phyloP scores from a whole-genome alignment of 2,797 vertebrate genomes.

The Rhadinocentrus ornatus region DNA sequence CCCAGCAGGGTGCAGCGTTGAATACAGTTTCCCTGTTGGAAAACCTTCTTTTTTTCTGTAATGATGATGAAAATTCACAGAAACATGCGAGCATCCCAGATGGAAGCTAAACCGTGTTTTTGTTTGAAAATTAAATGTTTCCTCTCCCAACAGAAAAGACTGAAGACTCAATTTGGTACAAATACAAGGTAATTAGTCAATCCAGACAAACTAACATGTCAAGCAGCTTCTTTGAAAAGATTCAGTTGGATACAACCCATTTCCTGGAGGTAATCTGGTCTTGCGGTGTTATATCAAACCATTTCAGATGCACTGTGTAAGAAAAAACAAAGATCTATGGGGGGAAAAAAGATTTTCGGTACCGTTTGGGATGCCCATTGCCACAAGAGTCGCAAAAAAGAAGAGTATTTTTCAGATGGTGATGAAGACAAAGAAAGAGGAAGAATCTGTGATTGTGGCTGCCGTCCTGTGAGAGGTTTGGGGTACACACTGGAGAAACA shows the following conservation, averaged over 20 bases:
- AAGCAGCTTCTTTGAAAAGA: slow-evolving; percentile 5
- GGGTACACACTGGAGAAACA: background rate
- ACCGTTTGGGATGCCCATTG: too few relatives aligned
- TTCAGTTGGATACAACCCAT: background rate
- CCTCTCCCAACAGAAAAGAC: slow-evolving; percentile 36
- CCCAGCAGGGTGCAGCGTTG: slow-evolving; percentile 22
- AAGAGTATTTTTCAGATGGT: too few relatives aligned
- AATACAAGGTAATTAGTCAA: slow-evolving; percentile 53
- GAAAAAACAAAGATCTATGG: background rate
- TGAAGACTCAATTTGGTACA: slow-evolving; percentile 36
- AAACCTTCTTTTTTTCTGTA: slow-evolving; percentile 1
- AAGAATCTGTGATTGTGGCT: background rate
- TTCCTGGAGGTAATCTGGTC: background rate
- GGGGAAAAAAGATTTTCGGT: too few relatives aligned
- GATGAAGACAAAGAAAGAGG: background rate
- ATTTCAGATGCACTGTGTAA: background rate
- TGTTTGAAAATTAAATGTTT: slow-evolving; percentile 17
- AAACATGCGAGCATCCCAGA: slow-evolving; percentile 22
- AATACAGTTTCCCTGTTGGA: slow-evolving; percentile 34
- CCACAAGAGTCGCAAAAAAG: too few relatives aligned
- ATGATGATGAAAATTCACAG: slow-evolving; percentile 31
- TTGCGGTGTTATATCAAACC: background rate
- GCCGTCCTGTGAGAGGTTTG: background rate
- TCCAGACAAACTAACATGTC: slow-evolving; percentile 28
- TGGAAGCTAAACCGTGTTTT: slow-evolving; percentile 25